These are phyloP conservation scores for Epizoanthus ramosus DNA, from an alignment of 92 coral and sea anemone genomes.

Conservation along the genomic window DNA sequence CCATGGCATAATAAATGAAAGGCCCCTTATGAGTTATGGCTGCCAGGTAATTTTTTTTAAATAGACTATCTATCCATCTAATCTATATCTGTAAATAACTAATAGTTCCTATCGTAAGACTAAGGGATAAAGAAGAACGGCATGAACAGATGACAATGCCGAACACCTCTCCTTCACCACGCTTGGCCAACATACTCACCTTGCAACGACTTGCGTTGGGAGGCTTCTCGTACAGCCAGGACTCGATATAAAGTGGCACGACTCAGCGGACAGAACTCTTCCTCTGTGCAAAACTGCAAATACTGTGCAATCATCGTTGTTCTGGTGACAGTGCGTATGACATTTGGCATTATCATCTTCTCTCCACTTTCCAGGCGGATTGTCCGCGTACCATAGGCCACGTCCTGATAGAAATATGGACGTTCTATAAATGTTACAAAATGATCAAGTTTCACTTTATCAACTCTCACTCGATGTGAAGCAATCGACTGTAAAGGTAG, in stretches of 20 bases:
- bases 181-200: background rate
- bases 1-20: no score
- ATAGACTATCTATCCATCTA: no score
- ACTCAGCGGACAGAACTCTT: constrained; percentile 51
- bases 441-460: constrained; percentile 53
- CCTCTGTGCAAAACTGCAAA: constrained; percentile 46
- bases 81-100: no score
- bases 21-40: no score
- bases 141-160: no score
- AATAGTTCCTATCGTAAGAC: no score
- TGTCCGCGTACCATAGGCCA: constrained; percentile 38
- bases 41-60: no score
- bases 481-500: constrained; percentile 31
- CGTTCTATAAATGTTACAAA: constrained; percentile 51
- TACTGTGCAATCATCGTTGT: constrained; percentile 61
- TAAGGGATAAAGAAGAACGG: no score
- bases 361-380: constrained; percentile 61
- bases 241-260: constrained; percentile 49
- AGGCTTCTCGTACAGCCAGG: constrained; percentile 59
- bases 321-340: constrained; percentile 56
- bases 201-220: constrained; percentile 50
- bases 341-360: constrained; percentile 50
- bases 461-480: constrained; percentile 41
- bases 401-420: constrained; percentile 11
- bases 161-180: no score